Base-by-base conservation (phyloP, 2,797 vertebrate genomes). In the Sebastolobus alascanus region DNA sequence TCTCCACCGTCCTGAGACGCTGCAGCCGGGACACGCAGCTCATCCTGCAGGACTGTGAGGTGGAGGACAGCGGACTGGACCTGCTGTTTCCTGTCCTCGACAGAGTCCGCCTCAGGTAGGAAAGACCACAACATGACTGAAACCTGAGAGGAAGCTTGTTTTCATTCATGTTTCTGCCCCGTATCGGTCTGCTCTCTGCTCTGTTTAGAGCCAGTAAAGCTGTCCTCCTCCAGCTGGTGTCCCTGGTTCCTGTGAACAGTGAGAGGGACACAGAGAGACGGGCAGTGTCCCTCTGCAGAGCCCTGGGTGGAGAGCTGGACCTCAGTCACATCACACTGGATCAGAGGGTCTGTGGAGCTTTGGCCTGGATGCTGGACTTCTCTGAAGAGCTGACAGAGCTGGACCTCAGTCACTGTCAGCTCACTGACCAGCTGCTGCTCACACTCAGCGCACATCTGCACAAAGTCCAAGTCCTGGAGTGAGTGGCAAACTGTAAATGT, bases 401-500 rank as follows among this genome's bases (percentile, higher is more conserved):
- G 84, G 88, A 94, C 86, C 89, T 94, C 66, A 94, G 92, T 70
- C 83, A 94, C 89, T 92, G 94, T 46, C 75, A 83, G 59, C 87
- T 94, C 68, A 88, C 79, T 13, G 87, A 93, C 77, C 59, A 84
- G 27, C 83, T 83, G 64, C 80, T 94, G 75, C 29, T 82, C 37
- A 66, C 59, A 4, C 82, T 93, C 73, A 70, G 73, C 46, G 20
- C 75, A 63, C 81, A 89, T n/a, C 90, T 93, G 84, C 84, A 93
- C 87, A 94, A 93, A 89, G 84, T 79, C 1, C 77, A 85, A 54
- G 83, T 80, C 65, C 81, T 94, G 37, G 92, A 93, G 93, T 94
- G 75, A 93, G 90, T 84, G 56, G 27, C 56, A 29, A 58, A 4
- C n/a, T 55, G 52, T 55, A 40, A 55, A 55, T 55, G 50, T 52